phyloP scores from a whole-genome alignment of 1,140 invertebrate genomes.

The Hesperophylax magnus region DNA sequence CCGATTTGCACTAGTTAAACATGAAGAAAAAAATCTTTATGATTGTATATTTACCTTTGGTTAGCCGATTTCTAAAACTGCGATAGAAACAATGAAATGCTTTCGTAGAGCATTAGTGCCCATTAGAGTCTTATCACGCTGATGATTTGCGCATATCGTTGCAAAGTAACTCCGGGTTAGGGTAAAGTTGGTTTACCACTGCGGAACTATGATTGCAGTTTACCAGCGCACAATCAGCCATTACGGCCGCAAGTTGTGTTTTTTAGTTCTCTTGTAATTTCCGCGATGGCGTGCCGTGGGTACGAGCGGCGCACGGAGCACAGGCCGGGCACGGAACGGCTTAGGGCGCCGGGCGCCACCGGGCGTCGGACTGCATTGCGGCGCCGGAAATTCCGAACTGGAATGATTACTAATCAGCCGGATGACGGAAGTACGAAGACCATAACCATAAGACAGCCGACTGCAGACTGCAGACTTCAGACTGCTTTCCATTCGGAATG shows the following conservation, averaged over 20 bases:
- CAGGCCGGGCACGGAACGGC: neutral
- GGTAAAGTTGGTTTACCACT: neutral
- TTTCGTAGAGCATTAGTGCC: no score
- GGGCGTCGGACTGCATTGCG: neutral
- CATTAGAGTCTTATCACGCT: no score
- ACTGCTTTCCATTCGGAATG: no score
- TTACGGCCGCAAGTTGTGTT: neutral
- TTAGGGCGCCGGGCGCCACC: neutral
- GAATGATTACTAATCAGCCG: slow-evolving; percentile 12
- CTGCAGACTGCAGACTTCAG: neutral
- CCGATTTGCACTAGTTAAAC: no score
- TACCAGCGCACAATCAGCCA: slow-evolving; percentile 7
- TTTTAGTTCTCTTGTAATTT: neutral
- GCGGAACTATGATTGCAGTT: slow-evolving; percentile 7
- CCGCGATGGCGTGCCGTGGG: slow-evolving; percentile 5
- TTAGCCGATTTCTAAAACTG: no score
- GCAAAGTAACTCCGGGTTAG: neutral
- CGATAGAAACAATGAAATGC: no score
- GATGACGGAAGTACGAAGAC: neutral
- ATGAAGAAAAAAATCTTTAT: no score
- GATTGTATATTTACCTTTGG: no score
- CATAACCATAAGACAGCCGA: neutral
- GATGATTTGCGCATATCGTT: neutral
- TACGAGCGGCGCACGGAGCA: neutral
- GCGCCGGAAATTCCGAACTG: slow-evolving; percentile 21